Evolutionary conservation across 92 coral and sea anemone species (phyloP), one percentile per base, ranked within the genome.

Genomic region (Phenganax subtilis): DNA sequence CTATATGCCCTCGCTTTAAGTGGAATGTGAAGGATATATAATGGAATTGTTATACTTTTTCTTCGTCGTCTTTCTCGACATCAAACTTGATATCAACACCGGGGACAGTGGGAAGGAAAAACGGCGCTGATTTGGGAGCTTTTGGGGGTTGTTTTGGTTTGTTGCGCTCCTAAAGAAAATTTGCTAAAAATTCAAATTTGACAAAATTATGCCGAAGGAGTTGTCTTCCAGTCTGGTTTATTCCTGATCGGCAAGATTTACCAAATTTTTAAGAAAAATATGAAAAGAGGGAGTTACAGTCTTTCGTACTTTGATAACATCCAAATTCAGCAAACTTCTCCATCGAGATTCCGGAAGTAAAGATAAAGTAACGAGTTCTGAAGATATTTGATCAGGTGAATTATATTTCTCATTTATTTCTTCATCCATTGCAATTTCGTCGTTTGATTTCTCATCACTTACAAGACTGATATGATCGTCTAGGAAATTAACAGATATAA

Each of bases 141-240:
- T 90, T 88, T 51, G 99, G 99, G 0, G 98, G 98, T 71, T 94
- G 96, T 57, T 88, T 90, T 12, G 98, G 98, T 75, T 91, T 91
- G 88, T 94, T 94, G 55, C 97, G 83, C 83, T 91, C 90, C 98
- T 94, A 80, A 6, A 28, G 57, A 69, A 71, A 53, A 72, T 69
- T 75, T 27, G 31, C 55, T 12, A 54, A 64, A 62, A 1, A 62
- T 8, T 7, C 20, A 62, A 1, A 62, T 62, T 66, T 10, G 31
- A 27, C 12, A 66, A 16, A 14, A 12, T 66, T 7, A 5, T 25
- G 1, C 51, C 12, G 2, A 66, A 44, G 31, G 51, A 6, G 25
- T 7, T 14, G 65, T 7, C 16, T 59, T 14, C 15, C 16, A 59
- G 65, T 59, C 16, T 20, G 65, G 15, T 59, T 14, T 12, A 59